Conservation (phyloP, 2,113 vertebrate species). For the Syngnathus typhle region DNA sequence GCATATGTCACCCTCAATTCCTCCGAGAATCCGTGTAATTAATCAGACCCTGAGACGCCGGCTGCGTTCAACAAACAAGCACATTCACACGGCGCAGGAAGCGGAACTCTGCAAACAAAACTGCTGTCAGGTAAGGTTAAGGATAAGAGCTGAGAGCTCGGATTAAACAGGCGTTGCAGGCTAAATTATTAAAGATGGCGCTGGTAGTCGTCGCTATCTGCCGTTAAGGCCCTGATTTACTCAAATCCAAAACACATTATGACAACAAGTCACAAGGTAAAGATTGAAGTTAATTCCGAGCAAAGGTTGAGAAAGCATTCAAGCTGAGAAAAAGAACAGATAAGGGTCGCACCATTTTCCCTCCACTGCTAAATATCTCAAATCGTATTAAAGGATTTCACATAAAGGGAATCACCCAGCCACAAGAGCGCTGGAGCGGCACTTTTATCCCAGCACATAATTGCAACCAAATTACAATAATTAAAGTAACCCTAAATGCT, state of each 20-base stretch:
- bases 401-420: constrained; percentile 75
- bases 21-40: constrained; percentile 61
- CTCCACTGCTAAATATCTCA: background rate
- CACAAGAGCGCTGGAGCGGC: constrained; percentile 83
- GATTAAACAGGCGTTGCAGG: background rate
- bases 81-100: constrained; percentile 17
- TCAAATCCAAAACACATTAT: too few species aligned
- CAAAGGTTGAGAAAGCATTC: too few species aligned
- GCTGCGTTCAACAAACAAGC: constrained; percentile 45
- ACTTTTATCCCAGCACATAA: constrained; percentile 90
- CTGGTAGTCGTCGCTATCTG: background rate
- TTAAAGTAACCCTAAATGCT: constrained; percentile 98
- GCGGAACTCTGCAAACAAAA: constrained; percentile 10
- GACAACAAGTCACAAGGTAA: too few species aligned
- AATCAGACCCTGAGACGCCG: constrained; percentile 61
- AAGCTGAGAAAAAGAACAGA: too few species aligned
- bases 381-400: background rate
- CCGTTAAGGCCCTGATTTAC: background rate
- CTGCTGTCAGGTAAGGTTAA: constrained; percentile 8
- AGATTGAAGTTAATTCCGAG: too few species aligned
- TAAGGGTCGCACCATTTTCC: too few species aligned
- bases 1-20: constrained; percentile 64
- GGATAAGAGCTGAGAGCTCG: background rate
- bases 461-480: constrained; percentile 99
- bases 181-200: constrained; percentile 1